Conservation (phyloP, 2,888 invertebrate species). For the Erebia aethiops region DNA sequence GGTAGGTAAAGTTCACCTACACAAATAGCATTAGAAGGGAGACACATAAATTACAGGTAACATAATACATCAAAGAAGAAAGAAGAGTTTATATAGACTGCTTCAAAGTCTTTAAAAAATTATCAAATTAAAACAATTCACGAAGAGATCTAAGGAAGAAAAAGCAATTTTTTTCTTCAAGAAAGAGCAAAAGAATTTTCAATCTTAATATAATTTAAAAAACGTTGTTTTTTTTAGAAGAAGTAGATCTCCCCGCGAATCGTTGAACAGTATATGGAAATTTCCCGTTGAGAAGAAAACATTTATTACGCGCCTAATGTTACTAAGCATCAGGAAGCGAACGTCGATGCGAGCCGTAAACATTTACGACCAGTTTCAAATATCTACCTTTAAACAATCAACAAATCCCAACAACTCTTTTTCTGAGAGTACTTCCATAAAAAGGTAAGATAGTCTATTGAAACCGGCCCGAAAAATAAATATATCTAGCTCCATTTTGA, state of each 20-base stretch:
- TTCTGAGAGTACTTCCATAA: constrained; percentile 19
- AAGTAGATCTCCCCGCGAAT: constrained; percentile 30
- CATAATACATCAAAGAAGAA: constrained; percentile 73
- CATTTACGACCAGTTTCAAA: constrained; percentile 78
- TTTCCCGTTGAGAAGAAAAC: constrained; percentile 74
- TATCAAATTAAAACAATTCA: constrained; percentile 57
- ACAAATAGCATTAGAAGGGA: constrained; percentile 60
- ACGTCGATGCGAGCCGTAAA: constrained; percentile 78
- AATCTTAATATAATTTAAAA: background rate
- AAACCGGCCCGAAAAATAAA: constrained; percentile 66
- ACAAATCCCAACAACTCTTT: constrained; percentile 33
- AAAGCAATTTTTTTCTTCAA: background rate
- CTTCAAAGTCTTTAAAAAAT: constrained; percentile 50
- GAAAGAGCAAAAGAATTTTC: background rate
- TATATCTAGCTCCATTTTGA: constrained; percentile 63
- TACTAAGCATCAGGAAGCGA: constrained; percentile 80
- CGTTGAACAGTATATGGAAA: constrained; percentile 59
- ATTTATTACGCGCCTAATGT: constrained; percentile 82
- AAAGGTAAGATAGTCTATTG: constrained; percentile 59
- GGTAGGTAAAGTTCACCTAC: constrained; percentile 60
- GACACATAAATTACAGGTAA: constrained; percentile 69
- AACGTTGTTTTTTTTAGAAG: background rate
- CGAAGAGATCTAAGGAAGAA: constrained; percentile 46
- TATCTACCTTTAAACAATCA: constrained; percentile 57
- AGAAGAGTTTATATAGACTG: constrained; percentile 61